A percentile compares a stretch with the other conserved stretches of the same genome.
Evolutionary conservation across 92 coral and sea anemone genomes (phyloP).

Genomic region (Chrysogorgia sp.): DNA sequence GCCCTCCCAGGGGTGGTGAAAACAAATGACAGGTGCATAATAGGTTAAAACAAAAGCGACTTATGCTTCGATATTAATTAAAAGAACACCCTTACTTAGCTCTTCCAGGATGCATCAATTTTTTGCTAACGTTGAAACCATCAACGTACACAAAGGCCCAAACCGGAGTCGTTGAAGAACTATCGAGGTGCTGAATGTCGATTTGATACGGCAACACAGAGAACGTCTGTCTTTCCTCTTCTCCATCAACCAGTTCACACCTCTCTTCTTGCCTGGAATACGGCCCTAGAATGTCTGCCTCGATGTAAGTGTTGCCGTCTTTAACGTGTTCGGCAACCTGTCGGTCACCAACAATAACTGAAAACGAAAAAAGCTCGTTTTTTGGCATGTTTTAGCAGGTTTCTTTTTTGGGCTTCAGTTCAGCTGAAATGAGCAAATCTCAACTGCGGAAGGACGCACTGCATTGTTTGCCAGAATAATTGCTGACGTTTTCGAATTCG

Average conservation of each 20-base stretch:
- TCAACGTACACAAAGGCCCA: conserved; percentile 34
- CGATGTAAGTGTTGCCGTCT: conserved; percentile 28
- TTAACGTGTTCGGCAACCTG: conserved; percentile 21
- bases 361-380: conserved; percentile 28
- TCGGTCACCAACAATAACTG: conserved; percentile 25
- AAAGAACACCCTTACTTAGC: conserved; percentile 35
- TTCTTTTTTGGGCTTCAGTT: neutral
- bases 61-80: no score
- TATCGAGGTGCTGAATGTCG: neutral
- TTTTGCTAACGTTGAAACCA: conserved; percentile 18
- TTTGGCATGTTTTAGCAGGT: conserved; percentile 21
- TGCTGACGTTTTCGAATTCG: no score
- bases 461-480: neutral
- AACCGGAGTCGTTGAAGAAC: neutral
- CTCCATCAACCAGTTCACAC: conserved; percentile 31
- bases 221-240: conserved; percentile 28
- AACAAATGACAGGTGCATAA: no score
- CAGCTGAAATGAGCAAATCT: neutral
- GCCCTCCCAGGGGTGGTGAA: no score
- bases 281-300: conserved; percentile 36
- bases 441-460: neutral
- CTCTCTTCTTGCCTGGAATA: neutral
- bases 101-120: conserved; percentile 16
- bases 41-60: no score
- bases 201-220: conserved; percentile 45